Evolutionary conservation across 2,888 invertebrate species (phyloP).

Genomic region (Microplitis manilae): DNA sequence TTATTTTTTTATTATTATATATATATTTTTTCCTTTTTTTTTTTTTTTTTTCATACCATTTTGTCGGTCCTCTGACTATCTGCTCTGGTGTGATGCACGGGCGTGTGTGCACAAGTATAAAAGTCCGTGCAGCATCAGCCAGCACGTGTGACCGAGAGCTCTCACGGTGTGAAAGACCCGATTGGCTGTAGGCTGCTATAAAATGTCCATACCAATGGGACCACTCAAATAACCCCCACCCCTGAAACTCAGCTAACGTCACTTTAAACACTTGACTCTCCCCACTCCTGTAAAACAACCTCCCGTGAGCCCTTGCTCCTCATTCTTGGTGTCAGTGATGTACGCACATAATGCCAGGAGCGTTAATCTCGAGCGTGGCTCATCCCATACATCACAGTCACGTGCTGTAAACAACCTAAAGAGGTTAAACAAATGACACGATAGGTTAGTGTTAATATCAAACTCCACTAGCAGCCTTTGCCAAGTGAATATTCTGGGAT

Average conservation of each 20-base stretch:
- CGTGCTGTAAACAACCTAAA: not conserved
- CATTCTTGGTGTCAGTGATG: not conserved
- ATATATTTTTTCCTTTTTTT: not conserved
- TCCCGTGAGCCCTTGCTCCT: not conserved
- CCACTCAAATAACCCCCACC: not conserved
- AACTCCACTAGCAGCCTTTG: not conserved
- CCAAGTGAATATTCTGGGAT: too few species aligned
- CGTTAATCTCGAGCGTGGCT: not conserved
- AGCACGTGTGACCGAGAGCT: constrained; percentile 15
- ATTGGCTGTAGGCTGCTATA: constrained; percentile 53
- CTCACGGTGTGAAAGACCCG: constrained; percentile 49
- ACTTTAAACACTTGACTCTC: constrained; percentile 6
- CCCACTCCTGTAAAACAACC: not conserved
- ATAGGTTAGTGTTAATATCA: not conserved
- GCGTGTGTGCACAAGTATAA: not conserved
- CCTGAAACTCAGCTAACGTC: constrained; percentile 3
- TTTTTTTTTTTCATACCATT: constrained; percentile 20
- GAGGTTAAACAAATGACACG: not conserved
- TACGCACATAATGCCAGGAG: not conserved
- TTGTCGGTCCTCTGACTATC: not conserved
- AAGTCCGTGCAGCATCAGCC: not conserved
- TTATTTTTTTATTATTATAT: constrained; percentile 22
- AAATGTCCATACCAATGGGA: constrained; percentile 49
- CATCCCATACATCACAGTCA: not conserved
- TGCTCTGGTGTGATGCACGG: not conserved